phyloP scores from a whole-genome alignment of 2,888 invertebrate genomes.

The Chydorus sphaericus region DNA sequence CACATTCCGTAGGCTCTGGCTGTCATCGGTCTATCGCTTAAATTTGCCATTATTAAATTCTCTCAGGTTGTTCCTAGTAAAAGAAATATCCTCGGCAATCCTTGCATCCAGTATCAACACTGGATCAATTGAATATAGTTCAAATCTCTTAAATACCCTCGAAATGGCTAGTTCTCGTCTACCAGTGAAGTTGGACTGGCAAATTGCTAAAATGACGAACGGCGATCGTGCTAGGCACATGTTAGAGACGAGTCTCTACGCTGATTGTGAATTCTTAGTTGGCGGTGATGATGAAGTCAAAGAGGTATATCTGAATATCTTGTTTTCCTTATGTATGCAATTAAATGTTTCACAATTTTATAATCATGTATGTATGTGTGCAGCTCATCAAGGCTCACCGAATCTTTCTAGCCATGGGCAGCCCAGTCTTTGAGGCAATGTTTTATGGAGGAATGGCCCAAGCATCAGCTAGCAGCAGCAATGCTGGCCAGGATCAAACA shows the following conservation, averaged over 20 bases:
- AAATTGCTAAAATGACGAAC: slow-evolving; percentile 50
- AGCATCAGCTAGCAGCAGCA: slow-evolving; percentile 29
- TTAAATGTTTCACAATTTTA: not conserved
- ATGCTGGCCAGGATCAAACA: too few relatives aligned
- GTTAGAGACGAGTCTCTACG: slow-evolving; percentile 64
- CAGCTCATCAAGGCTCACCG: slow-evolving; percentile 60
- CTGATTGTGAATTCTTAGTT: slow-evolving; percentile 67
- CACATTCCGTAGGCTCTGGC: too few relatives aligned
- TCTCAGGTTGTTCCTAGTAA: too few relatives aligned
- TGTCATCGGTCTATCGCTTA: too few relatives aligned
- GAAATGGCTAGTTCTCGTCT: too few relatives aligned
- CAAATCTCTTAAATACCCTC: too few relatives aligned
- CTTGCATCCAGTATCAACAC: too few relatives aligned
- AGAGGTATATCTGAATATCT: slow-evolving; percentile 26
- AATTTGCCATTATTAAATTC: too few relatives aligned
- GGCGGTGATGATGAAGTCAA: slow-evolving; percentile 63
- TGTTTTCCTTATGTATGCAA: too few relatives aligned
- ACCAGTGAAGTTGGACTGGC: too few relatives aligned
- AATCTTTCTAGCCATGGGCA: slow-evolving; percentile 67
- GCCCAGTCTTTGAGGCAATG: slow-evolving; percentile 79
- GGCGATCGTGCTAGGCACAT: slow-evolving; percentile 58
- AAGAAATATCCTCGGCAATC: too few relatives aligned
- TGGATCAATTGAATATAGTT: too few relatives aligned
- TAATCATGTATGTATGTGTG: not conserved
- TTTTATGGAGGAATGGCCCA: slow-evolving; percentile 72